Base-by-base conservation (phyloP, 2,113 vertebrate genomes). In the Malurus elegans region DNA sequence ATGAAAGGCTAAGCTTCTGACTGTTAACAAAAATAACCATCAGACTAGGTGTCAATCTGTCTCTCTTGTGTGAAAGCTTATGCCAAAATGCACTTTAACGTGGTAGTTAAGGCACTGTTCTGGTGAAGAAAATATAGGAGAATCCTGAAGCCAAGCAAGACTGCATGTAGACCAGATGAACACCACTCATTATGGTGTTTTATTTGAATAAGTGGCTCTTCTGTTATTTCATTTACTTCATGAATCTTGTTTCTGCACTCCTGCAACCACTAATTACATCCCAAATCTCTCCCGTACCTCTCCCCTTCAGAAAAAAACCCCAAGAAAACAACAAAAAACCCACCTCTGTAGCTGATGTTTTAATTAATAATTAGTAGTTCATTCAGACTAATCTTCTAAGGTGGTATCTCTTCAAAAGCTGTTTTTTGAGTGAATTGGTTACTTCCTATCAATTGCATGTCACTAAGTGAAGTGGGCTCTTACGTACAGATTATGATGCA, bases 21-120 rank as follows among this genome's bases (percentile, higher is more conserved):
- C 60, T 88, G 50, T 61, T 89, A 81, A 81, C 69, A 84, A 57
- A 89, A 94, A 89, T 92, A 92, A 64, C 80, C 14, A 47, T 78
- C 32, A 81, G 51, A 62, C 19, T 10, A 85, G 70, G 71, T 75
- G 90, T 90, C 56, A 78, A 6, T 79, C 73, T 73, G 5, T 81
- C 58, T 81, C 5, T 72, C 29, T 74, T 74, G 9, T 66, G 32
- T 54, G 34, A 40, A 69, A 88, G 24, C 70, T 82, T 76, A 54
- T 80, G 42, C 67, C 38, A 78, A 88, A 91, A 76, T 32, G 21
- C 2, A 3, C 64, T 70, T 54, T 66, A 40, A 32, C 0, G 0
- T 83, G 72, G 51, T 80, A 25, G 9, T 76, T 86, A 86, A 50
- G 47, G 45, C 42, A 31, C 34, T 64, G 20, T 70, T 73, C 51